A percentile compares a stretch with the other conserved stretches of the same genome.
These are phyloP conservation scores for Standfussiana lucernea DNA, from an alignment of 2,888 invertebrate genomes.

Conservation along the genomic window DNA sequence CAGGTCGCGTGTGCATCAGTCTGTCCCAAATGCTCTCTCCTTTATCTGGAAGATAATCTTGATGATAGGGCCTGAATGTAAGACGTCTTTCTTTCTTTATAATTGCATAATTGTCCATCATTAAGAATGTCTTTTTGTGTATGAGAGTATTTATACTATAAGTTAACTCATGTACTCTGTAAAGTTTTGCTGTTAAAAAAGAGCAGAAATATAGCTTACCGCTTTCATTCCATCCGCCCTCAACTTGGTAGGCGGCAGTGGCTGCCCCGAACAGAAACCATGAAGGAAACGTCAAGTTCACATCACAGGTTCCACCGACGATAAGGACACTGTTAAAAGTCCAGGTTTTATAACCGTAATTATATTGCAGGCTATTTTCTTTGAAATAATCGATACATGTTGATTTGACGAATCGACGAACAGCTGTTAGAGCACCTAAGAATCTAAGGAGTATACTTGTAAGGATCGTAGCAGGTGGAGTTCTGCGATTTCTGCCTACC, in stretches of 20 bases:
- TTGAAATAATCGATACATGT: too few relatives aligned
- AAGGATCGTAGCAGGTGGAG: too few relatives aligned
- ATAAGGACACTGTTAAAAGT: constrained; percentile 14
- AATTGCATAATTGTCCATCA: too few relatives aligned
- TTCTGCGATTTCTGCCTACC: too few relatives aligned
- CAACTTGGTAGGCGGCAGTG: constrained; percentile 51
- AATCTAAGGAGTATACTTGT: too few relatives aligned
- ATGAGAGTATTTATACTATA: too few relatives aligned
- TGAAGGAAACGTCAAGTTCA: constrained; percentile 52
- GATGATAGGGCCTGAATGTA: too few relatives aligned
- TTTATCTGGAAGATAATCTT: constrained; percentile 83
- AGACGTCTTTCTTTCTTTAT: background rate
- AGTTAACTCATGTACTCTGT: too few relatives aligned
- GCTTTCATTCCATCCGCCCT: constrained; percentile 56
- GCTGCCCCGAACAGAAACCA: constrained; percentile 57
- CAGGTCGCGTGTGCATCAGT: constrained; percentile 70
- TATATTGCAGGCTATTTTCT: accelerated
- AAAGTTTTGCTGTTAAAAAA: background rate
- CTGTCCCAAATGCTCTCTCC: constrained; percentile 90
- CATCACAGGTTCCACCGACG: background rate
- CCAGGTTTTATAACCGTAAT: background rate
- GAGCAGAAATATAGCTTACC: constrained; percentile 28
- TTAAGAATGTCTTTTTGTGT: too few relatives aligned
- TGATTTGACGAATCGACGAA: too few relatives aligned
- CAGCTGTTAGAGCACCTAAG: too few relatives aligned